Percentiles rank a stretch among this genome's conserved stretches.
Conservation (phyloP, 2,888 invertebrate genomes). For the Callinectes sapidus region DNA sequence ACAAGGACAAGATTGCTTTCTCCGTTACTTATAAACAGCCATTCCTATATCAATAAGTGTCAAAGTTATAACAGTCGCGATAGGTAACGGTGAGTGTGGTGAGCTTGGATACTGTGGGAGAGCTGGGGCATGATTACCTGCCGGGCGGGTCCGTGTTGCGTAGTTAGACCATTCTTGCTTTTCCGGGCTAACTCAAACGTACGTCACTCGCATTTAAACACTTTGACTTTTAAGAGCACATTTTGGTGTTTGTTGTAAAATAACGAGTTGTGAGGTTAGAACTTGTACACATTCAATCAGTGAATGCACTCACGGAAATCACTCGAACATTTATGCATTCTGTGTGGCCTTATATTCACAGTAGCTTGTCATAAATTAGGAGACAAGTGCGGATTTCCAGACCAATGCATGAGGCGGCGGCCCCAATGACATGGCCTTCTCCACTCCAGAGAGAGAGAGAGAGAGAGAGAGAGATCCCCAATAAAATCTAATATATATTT, state of each 20-base stretch:
- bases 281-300: background rate
- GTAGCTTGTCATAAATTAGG: background rate
- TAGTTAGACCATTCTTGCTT: background rate
- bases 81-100: background rate
- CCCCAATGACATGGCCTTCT: background rate
- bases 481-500: background rate
- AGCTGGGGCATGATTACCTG: background rate
- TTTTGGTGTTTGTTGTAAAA: background rate
- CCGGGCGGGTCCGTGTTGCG: conserved; percentile 4
- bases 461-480: background rate
- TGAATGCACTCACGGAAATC: background rate
- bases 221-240: background rate
- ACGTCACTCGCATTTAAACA: background rate
- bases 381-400: background rate
- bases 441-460: background rate
- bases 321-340: background rate
- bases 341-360: background rate
- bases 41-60: background rate
- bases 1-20: background rate
- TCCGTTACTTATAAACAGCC: background rate
- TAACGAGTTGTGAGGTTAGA: background rate
- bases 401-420: background rate
- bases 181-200: background rate
- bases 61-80: background rate
- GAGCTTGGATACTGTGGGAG: background rate